Evolutionary conservation across 2,888 invertebrate genomes (phyloP).

Genomic region (Clunio marinus): DNA sequence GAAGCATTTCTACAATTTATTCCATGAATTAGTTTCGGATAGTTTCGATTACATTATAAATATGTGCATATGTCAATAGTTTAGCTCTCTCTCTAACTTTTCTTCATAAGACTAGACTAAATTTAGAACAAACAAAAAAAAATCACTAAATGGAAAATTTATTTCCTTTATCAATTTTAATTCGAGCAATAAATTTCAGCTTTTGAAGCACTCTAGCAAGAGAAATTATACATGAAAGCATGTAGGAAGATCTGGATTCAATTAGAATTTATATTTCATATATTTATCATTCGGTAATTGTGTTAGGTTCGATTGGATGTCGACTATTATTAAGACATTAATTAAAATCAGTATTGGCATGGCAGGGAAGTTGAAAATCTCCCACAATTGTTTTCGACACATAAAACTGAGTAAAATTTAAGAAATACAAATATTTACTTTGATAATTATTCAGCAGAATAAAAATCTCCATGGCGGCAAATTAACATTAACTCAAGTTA

Average conservation of each 20-base stretch:
- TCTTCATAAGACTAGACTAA: too few relatives aligned
- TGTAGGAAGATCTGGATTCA: constrained; percentile 16
- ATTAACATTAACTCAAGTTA: constrained; percentile 4
- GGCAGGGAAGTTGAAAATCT: neutral
- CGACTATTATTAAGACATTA: constrained; percentile 34
- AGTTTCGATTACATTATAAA: too few relatives aligned
- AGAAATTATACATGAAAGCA: too few relatives aligned
- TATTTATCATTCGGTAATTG: constrained; percentile 37
- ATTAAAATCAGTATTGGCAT: constrained; percentile 27
- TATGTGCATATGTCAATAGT: too few relatives aligned
- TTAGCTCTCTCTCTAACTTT: too few relatives aligned
- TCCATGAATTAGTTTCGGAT: too few relatives aligned
- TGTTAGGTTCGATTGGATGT: constrained; percentile 25
- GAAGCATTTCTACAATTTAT: too few relatives aligned
- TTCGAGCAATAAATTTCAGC: constrained; percentile 34
- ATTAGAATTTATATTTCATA: constrained; percentile 38
- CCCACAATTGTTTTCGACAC: constrained; percentile 30
- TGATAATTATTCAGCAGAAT: constrained; percentile 1
- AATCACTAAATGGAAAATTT: constrained; percentile 29
- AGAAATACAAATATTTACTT: too few relatives aligned
- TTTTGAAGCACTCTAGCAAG: neutral
- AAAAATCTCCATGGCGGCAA: neutral
- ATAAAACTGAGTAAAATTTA: too few relatives aligned
- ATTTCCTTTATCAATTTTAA: constrained; percentile 32
- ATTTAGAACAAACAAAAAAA: too few relatives aligned